Evolutionary conservation across 1,140 invertebrate genomes (phyloP), one percentile per base, ranked within the genome.

Genomic region (Drosophila orena): DNA sequence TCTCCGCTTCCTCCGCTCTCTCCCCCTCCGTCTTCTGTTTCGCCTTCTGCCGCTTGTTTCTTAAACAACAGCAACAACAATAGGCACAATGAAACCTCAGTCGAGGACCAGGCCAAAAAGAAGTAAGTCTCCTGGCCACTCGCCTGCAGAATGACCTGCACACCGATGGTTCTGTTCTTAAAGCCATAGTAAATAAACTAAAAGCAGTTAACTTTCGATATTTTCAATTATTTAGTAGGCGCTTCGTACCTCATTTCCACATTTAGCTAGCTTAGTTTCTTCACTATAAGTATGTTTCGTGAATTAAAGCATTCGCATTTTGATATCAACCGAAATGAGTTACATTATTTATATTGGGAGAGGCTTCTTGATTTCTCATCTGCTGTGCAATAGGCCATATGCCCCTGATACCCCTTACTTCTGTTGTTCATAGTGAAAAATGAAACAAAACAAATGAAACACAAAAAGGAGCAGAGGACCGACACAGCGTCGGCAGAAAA

Each of bases 11-110:
- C n/a, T 12, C 27, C 11, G 12, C n/a, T 57, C 15, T 20, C 38
- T 42, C 2, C 14, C 10, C 15, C 2, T 34, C n/a, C 30, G 12
- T 35, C 30, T 12, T 37, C 22, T 12, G 37, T 20, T 35, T 10
- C n/a, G 22, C 42, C 20, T 40, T 27, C 40, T 60, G 24, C 12
- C n/a, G 34, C 22, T 37, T 60, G 42, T 15, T 46, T 17, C 56
- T 64, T 61, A 35, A 68, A 78, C 54, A 78, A 72, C 56, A 59
- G 42, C 66, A 77, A 37, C 38, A 27, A 43, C 54, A 62, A 55
- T 44, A 55, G 50, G 17, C 49, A 54, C 49, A 62, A 62, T 62
- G 59, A 56, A 70, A 70, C 66, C 66, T 70, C 66, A 70, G 66
- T 57, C 64, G 66, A 47, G 50, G 66, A 53, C 24, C 66, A 47